Base-by-base conservation (phyloP, 2,797 vertebrate species). In the Spinus pinus region DNA sequence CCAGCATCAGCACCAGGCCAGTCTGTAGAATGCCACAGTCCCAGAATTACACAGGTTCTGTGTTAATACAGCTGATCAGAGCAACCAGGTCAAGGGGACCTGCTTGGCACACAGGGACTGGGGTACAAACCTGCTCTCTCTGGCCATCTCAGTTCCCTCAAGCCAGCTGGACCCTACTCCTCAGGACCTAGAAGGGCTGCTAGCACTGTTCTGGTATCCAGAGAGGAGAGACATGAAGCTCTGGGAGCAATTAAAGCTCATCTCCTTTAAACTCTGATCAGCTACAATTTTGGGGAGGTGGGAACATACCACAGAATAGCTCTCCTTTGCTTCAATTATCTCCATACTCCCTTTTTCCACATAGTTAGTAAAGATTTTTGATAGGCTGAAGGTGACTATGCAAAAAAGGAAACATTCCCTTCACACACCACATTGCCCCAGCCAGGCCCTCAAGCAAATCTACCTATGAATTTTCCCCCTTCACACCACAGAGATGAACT, bases 121-220 rank as follows among this genome's bases (percentile, higher is more conserved):
- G 23, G 47, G 21, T 11, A 47, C 27, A 58, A 19, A 54, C 35
- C 47, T 61, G 44, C 62, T 64, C 39, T 23, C 60, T 19, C 10
- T 2, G 2, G 25, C 54, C 2, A 1, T 42, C 44, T 67, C 0
- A 0, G 41, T 8, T 88, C 10, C 22, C 15, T 24, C 2, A 6
- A 10, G 2, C 1, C 3, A 6, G 19, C 33, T 6, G 2, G 28
- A 50, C 20, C 15, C 22, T 42, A 19, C 54, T 69, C 41, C 28
- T 20, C 54, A 67, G 56, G 20, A 83, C 24, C 15, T 33, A 60
- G 41, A 6, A 2, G 14, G 33, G 61, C 51, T 81, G 39, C 37
- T 11, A 6, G n/a, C 3, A 2, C 20, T 15, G n/a, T 35, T 86
- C 73, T 74, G 30, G 27, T 81, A 46, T 33, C 42, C 50, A 58